phyloP scores from a whole-genome alignment of 2,113 vertebrate genomes.

The Scytalopus superciliaris region DNA sequence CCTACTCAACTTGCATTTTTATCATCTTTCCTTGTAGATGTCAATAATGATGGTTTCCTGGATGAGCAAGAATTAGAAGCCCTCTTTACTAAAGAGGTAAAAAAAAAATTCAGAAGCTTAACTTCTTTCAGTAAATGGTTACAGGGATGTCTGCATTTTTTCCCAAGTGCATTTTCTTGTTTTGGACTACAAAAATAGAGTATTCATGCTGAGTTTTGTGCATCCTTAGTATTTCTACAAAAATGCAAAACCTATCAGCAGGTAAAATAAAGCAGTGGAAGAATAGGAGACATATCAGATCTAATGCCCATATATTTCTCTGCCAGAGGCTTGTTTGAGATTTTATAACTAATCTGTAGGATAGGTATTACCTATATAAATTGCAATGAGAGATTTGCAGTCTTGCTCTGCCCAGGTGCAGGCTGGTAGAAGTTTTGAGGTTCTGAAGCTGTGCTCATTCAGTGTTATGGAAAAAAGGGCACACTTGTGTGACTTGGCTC shows the following conservation, averaged over 20 bases:
- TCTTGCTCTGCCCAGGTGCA: neutral
- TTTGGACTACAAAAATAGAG: neutral
- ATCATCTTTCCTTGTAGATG: constrained; percentile 78
- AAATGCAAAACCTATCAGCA: neutral
- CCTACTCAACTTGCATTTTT: constrained; percentile 35
- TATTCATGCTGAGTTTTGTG: neutral
- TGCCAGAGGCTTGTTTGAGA: neutral
- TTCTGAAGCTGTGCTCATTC: neutral
- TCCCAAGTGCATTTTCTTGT: neutral
- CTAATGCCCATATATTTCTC: neutral
- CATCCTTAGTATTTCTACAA: neutral
- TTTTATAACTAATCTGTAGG: neutral
- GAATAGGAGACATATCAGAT: neutral
- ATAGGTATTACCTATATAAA: neutral
- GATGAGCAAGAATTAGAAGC: constrained; percentile 97
- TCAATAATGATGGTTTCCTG: constrained; percentile 92
- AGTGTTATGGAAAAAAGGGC: neutral
- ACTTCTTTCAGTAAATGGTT: neutral
- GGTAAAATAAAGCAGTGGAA: neutral
- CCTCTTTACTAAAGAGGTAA: constrained; percentile 96
- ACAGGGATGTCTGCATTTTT: neutral
- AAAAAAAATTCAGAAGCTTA: neutral
- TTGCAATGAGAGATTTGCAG: neutral
- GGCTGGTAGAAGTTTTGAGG: neutral
- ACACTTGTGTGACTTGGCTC: rapidly evolving